Base-by-base conservation (phyloP, 2,113 vertebrate species). In the Tylochromis polylepis region DNA sequence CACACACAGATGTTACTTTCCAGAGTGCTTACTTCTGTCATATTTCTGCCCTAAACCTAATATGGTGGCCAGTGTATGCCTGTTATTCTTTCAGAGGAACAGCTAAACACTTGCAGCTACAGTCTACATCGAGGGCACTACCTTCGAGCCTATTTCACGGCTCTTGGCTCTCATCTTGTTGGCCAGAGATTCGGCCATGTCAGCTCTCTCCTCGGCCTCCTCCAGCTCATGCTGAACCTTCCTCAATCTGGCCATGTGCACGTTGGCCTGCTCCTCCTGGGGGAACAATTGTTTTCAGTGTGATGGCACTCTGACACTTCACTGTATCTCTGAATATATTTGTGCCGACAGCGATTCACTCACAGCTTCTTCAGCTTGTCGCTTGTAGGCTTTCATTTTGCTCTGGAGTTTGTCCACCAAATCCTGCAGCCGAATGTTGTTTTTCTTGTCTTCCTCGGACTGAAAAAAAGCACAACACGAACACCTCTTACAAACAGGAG, bases 161-260 rank as follows among this genome's bases (percentile, higher is more conserved):
- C 92, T 96, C 92, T 96, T 96, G 70, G 94, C 95, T 84, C 96
- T 75, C 83, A 96, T 93, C 88, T 95, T 97, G 91, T 96, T 96
- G 88, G 95, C 94, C 77, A 95, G 94, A 11, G 95, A 95, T 80
- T 97, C 96, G 0, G 96, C 95, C 70, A 88, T 65, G 5, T 94
- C 89, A 6, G 93, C 93, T 77, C 93, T 89, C 51, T 91, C 90
- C 49, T 92, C 93, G 0, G 88, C 90, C 81, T 92, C 91, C 65
- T 94, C 90, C 90, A 93, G 60, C 11, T 93, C 90, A 3, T 93
- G 93, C 79, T 94, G 93, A 43, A 59, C 89, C 65, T 94, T 94
- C 83, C 91, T 90, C 81, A 90, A 87, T 18, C 88, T 80, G 14
- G 1, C 95, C 67, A 93, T 43, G 51, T 95, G 87, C 0, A 4